Conservation (phyloP, 1,140 invertebrate species). For the Lineus longissimus region DNA sequence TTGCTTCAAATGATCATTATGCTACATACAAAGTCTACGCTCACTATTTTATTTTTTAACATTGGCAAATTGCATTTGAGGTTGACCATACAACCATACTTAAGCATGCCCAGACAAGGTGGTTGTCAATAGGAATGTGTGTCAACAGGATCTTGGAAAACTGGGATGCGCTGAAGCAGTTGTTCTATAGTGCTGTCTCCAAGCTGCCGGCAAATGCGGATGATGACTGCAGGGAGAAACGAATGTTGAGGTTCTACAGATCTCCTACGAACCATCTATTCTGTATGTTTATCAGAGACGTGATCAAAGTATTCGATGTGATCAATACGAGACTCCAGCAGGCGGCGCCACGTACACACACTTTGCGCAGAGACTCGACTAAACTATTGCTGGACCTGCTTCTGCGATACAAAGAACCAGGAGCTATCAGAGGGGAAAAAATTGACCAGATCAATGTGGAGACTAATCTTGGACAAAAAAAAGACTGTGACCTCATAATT, state of each 20-base stretch:
- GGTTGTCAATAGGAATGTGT: conserved; percentile 23
- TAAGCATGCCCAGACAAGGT: conserved; percentile 26
- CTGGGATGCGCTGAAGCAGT: conserved; percentile 21
- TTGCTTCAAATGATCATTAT: no score
- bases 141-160: conserved; percentile 15
- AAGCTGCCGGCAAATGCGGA: no score
- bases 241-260: no score
- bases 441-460: conserved; percentile 9
- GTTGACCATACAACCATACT: conserved; percentile 18
- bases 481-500: conserved; percentile 11
- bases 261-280: conserved; percentile 22
- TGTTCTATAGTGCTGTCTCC: conserved; percentile 4
- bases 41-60: no score
- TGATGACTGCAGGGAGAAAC: no score
- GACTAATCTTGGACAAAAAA: no score
- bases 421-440: conserved; percentile 12
- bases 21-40: no score
- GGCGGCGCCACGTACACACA: conserved; percentile 19
- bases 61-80: no score
- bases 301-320: conserved; percentile 18
- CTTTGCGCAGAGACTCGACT: conserved; percentile 3
- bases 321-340: conserved; percentile 15
- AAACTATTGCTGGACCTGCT: conserved; percentile 14
- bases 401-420: conserved; percentile 16
- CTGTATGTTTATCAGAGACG: conserved; percentile 16